A percentile compares a stretch with the other conserved stretches of the same genome.
Conservation (phyloP, 2,113 vertebrate genomes). For the Calonectris borealis region DNA sequence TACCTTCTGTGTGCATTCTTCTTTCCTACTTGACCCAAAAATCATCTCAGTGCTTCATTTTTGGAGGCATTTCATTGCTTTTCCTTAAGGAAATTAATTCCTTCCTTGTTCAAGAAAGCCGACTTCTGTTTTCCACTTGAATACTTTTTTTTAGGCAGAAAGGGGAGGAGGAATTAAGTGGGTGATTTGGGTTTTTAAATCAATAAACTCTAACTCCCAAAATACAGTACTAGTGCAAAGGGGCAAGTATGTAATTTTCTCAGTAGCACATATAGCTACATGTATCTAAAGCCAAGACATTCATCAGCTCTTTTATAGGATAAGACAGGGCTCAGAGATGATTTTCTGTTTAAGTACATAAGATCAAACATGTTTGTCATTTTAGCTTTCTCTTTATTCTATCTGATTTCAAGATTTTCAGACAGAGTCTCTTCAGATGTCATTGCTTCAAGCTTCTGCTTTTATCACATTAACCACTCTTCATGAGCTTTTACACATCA, state of each 20-base stretch:
- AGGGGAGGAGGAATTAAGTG: constrained; percentile 6
- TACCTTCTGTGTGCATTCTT: neutral
- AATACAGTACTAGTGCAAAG: constrained; percentile 13
- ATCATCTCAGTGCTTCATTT: neutral
- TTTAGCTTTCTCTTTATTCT: constrained; percentile 53
- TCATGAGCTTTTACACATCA: constrained; percentile 53
- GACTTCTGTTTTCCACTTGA: neutral
- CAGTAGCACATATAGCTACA: constrained; percentile 38
- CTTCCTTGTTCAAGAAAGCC: neutral
- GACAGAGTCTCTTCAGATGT: constrained; percentile 29
- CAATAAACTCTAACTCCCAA: neutral
- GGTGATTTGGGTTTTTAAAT: constrained; percentile 11
- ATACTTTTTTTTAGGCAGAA: neutral
- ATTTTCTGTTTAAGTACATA: constrained; percentile 25
- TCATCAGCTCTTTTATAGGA: constrained; percentile 48
- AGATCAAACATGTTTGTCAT: constrained; percentile 50
- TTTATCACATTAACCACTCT: constrained; percentile 52
- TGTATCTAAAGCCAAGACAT: constrained; percentile 34
- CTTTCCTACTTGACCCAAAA: neutral
- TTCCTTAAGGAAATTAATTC: constrained; percentile 33
- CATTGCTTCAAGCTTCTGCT: constrained; percentile 51
- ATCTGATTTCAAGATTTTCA: constrained; percentile 49
- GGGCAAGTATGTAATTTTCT: constrained; percentile 37
- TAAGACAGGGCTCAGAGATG: constrained; percentile 60
- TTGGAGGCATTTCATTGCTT: neutral